These are phyloP conservation scores for Phasianus colchicus DNA, from an alignment of 2,113 vertebrate species.

Conservation along the genomic window DNA sequence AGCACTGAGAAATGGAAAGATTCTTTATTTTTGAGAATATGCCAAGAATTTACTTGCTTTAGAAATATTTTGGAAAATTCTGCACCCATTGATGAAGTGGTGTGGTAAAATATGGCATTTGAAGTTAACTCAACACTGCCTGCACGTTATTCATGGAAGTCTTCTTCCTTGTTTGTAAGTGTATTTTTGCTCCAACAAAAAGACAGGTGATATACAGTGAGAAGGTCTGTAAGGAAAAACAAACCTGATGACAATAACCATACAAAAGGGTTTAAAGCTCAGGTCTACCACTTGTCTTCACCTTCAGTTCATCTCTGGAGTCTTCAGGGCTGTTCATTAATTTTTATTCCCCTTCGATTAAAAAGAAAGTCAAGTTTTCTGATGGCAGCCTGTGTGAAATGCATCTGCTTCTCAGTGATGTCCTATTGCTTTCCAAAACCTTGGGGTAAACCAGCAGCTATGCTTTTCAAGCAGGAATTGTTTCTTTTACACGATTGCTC, in stretches of 20 bases:
- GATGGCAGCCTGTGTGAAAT: neutral
- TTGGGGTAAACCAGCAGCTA: neutral
- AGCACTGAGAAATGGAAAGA: neutral
- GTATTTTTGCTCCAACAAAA: neutral
- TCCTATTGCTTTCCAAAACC: neutral
- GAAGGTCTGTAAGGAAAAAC: neutral
- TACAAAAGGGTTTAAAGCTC: neutral
- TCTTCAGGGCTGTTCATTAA: neutral
- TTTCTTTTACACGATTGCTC: accelerated
- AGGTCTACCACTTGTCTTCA: neutral
- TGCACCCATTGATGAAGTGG: neutral
- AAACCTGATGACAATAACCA: neutral
- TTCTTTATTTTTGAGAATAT: neutral
- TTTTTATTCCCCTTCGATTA: neutral
- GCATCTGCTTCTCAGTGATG: accelerated
- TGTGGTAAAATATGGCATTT: neutral
- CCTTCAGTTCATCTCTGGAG: neutral
- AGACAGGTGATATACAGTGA: neutral
- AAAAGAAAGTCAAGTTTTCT: neutral
- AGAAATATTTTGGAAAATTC: neutral
- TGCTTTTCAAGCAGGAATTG: neutral
- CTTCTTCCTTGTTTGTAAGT: neutral
- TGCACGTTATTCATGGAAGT: neutral
- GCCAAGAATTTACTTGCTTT: neutral
- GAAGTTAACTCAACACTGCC: neutral